Conservation (phyloP, 2,113 vertebrate genomes). For the Drymodes brunneopygia region DNA sequence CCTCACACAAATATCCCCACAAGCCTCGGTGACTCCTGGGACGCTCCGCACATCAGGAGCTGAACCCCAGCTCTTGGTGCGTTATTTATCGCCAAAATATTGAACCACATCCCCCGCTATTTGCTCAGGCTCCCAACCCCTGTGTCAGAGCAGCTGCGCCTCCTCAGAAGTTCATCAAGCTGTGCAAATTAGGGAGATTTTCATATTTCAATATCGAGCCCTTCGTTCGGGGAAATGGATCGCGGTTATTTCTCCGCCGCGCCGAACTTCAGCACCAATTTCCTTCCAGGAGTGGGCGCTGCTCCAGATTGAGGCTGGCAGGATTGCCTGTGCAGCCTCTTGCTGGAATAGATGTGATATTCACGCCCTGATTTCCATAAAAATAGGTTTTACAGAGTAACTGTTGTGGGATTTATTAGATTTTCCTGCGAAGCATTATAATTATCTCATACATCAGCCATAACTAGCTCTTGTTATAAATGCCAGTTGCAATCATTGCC, state of each 20-base stretch:
- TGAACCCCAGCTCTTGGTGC: background rate
- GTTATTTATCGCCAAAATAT: background rate
- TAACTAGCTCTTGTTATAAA: constrained; percentile 61
- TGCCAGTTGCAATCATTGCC: constrained; percentile 57
- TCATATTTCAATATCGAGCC: background rate
- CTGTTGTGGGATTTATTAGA: constrained; percentile 65
- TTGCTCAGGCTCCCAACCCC: background rate
- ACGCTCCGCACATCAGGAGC: background rate
- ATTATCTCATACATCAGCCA: constrained; percentile 68
- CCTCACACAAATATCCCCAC: background rate
- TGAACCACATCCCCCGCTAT: background rate
- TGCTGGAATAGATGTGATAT: constrained; percentile 48
- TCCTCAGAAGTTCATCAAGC: background rate
- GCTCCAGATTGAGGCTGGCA: constrained; percentile 46
- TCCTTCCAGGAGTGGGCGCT: background rate
- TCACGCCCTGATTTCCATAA: constrained; percentile 69
- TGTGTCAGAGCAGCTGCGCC: background rate
- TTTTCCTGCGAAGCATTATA: constrained; percentile 61
- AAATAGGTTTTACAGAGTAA: constrained; percentile 68
- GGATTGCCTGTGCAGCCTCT: constrained; percentile 15
- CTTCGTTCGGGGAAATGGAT: background rate
- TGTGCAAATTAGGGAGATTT: constrained; percentile 6
- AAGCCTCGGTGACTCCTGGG: background rate
- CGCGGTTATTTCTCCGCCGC: background rate
- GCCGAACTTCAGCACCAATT: constrained; percentile 29